phyloP scores from a whole-genome alignment of 1,140 invertebrate genomes.

The Druon quercuslanigerum region DNA sequence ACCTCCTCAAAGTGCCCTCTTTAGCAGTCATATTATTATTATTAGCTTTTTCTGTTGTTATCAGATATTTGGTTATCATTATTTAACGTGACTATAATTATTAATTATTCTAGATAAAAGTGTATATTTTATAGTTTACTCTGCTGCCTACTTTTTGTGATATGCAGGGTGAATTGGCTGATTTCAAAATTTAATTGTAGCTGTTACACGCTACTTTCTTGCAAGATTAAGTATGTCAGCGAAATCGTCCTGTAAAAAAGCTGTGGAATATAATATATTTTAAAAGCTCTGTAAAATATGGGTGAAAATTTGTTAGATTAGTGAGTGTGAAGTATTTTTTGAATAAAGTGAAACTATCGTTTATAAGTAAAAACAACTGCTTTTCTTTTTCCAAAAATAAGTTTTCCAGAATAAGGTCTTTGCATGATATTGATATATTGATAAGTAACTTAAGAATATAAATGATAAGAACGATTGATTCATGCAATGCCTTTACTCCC shows the following conservation, averaged over 20 bases:
- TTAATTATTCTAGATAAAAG: conserved; percentile 2
- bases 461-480: not conserved
- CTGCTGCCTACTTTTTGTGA: conserved; percentile 16
- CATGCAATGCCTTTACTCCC: conserved; percentile 13
- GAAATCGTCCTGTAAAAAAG: conserved; percentile 9
- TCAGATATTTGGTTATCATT: conserved; percentile 17
- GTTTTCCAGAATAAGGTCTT: conserved; percentile 18
- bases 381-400: conserved; percentile 23
- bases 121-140: conserved; percentile 17
- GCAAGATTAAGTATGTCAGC: not conserved
- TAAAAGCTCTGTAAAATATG: not conserved
- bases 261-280: conserved; percentile 1
- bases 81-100: not conserved
- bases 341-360: conserved; percentile 26
- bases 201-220: not conserved
- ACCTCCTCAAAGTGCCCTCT: not conserved
- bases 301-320: conserved; percentile 12
- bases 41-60: not conserved
- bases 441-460: too few species aligned
- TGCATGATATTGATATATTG: not conserved
- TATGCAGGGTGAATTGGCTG: conserved; percentile 16
- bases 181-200: not conserved
- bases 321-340: conserved; percentile 27
- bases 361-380: conserved; percentile 8
- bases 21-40: not conserved